A percentile compares a stretch with the other conserved stretches of the same genome.
These are phyloP conservation scores for Tretioscincus oriximinensis DNA, from an alignment of 2,113 vertebrate genomes.

Conservation along the genomic window DNA sequence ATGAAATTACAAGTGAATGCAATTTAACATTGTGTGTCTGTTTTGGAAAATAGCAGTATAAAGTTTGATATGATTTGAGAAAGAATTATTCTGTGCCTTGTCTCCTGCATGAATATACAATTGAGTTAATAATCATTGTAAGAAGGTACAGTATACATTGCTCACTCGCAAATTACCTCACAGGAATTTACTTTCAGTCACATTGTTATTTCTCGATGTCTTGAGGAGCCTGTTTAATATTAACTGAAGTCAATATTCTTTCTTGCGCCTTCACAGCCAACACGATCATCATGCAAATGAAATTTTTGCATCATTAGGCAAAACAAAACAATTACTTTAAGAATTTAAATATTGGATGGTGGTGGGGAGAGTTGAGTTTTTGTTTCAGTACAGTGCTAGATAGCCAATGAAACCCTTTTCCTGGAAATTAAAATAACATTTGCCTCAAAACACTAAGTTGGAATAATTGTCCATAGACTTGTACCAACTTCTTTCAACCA, in stretches of 20 bases:
- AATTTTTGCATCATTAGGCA: too few relatives aligned
- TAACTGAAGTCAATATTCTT: not conserved
- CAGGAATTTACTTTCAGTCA: not conserved
- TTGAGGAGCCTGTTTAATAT: not conserved
- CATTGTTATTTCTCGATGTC: conserved; percentile 1
- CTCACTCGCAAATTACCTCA: not conserved
- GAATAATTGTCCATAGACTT: too few relatives aligned
- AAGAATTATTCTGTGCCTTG: not conserved
- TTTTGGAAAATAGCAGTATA: conserved; percentile 6
- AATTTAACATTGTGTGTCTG: not conserved
- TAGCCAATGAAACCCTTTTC: too few relatives aligned
- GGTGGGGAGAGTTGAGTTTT: too few relatives aligned
- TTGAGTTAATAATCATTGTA: not conserved
- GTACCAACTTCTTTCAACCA: too few relatives aligned
- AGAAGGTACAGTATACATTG: not conserved
- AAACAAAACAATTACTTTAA: too few relatives aligned
- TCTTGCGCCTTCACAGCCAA: not conserved
- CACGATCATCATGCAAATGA: too few relatives aligned
- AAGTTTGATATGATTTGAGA: not conserved
- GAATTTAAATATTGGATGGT: too few relatives aligned
- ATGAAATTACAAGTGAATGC: not conserved
- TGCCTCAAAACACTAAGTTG: too few relatives aligned
- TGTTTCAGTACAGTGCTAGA: too few relatives aligned
- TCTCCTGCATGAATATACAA: not conserved
- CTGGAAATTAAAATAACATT: too few relatives aligned